Base-by-base conservation (phyloP, 2,113 vertebrate species). In the Salvator merianae region DNA sequence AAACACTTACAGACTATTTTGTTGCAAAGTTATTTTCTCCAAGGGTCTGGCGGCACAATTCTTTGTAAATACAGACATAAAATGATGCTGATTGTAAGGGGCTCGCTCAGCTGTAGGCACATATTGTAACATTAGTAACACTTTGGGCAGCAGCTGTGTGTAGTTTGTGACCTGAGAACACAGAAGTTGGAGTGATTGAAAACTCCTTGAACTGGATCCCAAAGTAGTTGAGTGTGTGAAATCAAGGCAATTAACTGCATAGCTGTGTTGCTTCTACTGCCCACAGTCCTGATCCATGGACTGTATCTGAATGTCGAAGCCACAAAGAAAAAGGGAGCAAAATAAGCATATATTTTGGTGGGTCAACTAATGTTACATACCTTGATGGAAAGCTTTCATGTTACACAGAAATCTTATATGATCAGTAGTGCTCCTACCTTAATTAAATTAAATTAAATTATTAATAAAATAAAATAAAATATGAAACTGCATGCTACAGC, bases 381-480 rank as follows among this genome's bases (percentile, higher is more conserved):
- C 65, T 78, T 12, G 22, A 26, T 63, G 50, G 43, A 20, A 77
- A 77, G 55, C 22, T 63, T 79, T 50, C 69, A 79, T 50, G 55
- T 79, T 79, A 34, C n/a, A 63, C 59, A 79, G 30, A 65, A 43
- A 63, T 79, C 38, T 4, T 59, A 68, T 79, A 72, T 85, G 72
- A n/a, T 14, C 2, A 34, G 73, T 22, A 30, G 55, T 32, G 16
- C 68, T 53, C 20, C 14, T 70, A 43, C n/a, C n/a, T n/a, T n/a
- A n/a, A n/a, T n/a, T n/a, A n/a, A n/a, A n/a, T n/a, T n/a, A n/a
- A n/a, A n/a, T n/a, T n/a, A n/a, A n/a, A n/a, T n/a, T n/a, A n/a
- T n/a, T n/a, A 13, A 28, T 9, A 50, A 73, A 79, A 71, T 62
- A 13, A 71, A 79, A 63, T 55, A 32, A 85, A 65, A 63, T 59